Evolutionary conservation across 2,888 invertebrate species (phyloP), one percentile per base, ranked within the genome.

Genomic region (Tipula lateralis): DNA sequence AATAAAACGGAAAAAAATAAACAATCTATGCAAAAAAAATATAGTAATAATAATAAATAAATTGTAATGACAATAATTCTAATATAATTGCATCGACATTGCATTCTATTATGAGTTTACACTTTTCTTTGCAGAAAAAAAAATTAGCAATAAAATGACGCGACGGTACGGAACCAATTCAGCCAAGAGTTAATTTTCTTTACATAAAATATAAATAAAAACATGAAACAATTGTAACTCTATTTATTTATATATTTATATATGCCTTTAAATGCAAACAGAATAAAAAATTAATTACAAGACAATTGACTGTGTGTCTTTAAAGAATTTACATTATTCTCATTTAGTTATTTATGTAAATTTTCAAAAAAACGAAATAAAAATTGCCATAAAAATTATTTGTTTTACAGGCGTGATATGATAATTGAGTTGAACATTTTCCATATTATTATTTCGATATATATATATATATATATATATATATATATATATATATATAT

Each of bases 131-230:
- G 1, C 9, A 66, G 12, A 66, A 66, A n/a, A 44, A 44, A 44
- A 66, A 66, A 24, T 66, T 24, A 66, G 66, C 66, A 66, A 66
- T 66, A 66, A 66, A 66, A 66, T 66, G 66, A 24, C 66, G 66
- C 66, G 66, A 66, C 66, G 66, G 66, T 66, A 66, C 66, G 66
- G 66, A 66, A 66, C 66, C 66, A 66, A 66, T 66, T 66, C 66
- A 66, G 66, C 66, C 66, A 66, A 66, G 66, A 66, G 24, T 66
- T 66, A 66, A 66, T 66, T 66, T 66, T 24, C 16, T 39, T 66
- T 66, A 66, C 66, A 66, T 24, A 50, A 50, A 44, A 12, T 16
- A 24, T 66, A 66, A 66, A 66, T 66, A 66, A 66, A 66, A 66
- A 66, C 66, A 66, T 66, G 24, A 66, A 66, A 66, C 66, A 66